Conservation (phyloP, 2,113 vertebrate species). For the Callopanchax toddi region DNA sequence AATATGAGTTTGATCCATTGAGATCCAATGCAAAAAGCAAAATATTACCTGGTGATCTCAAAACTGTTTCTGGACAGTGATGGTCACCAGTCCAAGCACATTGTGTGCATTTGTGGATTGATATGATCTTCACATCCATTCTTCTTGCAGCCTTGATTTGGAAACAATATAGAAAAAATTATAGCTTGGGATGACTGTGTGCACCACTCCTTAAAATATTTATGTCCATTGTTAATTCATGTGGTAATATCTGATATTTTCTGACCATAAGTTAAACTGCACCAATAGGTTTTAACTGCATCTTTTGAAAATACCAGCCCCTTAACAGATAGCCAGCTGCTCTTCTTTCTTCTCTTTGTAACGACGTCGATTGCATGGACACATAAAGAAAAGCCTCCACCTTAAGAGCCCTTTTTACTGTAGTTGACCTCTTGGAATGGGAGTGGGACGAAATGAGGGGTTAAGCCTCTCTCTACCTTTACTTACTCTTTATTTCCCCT, state of each 20-base stretch:
- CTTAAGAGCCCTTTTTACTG: conserved; percentile 42
- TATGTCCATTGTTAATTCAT: no score
- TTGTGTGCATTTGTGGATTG: no score
- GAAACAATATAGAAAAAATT: neutral
- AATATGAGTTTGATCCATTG: no score
- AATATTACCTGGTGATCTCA: no score
- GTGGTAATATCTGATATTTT: neutral
- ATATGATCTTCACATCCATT: no score
- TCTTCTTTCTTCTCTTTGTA: neutral
- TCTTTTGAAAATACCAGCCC: neutral
- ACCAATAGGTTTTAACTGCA: no score
- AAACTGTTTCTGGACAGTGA: no score
- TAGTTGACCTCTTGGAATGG: conserved; percentile 32
- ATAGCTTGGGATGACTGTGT: neutral
- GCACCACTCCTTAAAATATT: neutral
- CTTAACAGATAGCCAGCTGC: neutral
- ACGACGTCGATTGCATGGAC: conserved; percentile 28
- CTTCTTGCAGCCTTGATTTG: neutral
- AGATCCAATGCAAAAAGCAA: no score
- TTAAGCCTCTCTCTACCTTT: conserved; percentile 36
- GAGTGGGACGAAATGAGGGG: conserved; percentile 39
- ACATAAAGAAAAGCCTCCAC: conserved; percentile 24
- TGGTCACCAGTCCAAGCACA: no score
- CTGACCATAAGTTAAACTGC: no score
- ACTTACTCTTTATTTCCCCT: conserved; percentile 27